These are phyloP conservation scores for Eupithecia subfuscata DNA, from an alignment of 2,888 invertebrate species.

Conservation along the genomic window DNA sequence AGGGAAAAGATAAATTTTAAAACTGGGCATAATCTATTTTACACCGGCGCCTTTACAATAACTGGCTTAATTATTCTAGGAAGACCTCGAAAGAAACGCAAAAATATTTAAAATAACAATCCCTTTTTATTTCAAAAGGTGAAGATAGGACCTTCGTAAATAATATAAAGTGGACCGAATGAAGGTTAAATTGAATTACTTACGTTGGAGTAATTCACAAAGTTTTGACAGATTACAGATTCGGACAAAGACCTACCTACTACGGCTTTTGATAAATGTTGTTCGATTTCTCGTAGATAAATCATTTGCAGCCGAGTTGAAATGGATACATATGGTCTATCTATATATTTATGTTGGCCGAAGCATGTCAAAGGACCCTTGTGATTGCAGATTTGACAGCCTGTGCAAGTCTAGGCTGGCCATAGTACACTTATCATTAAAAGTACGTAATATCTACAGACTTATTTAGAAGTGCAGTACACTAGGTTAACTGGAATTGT, in stretches of 20 bases:
- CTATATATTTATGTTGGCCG: neutral
- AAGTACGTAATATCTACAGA: neutral
- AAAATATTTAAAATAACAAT: slow-evolving; percentile 32
- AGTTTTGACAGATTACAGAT: neutral
- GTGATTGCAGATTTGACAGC: neutral
- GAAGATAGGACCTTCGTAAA: slow-evolving; percentile 2
- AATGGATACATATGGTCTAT: neutral
- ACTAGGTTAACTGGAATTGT: slow-evolving; percentile 3
- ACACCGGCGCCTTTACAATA: slow-evolving; percentile 39
- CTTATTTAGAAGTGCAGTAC: neutral
- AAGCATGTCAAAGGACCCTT: neutral
- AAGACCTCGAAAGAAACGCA: slow-evolving; percentile 27
- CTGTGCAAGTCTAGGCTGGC: neutral
- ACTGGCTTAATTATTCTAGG: slow-evolving; percentile 40
- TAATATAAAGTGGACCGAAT: neutral
- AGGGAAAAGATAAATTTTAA: slow-evolving; percentile 44
- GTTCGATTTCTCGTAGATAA: neutral
- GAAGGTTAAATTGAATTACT: neutral
- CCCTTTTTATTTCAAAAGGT: slow-evolving; percentile 26
- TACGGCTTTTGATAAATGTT: neutral
- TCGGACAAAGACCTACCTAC: neutral
- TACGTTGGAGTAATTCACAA: neutral
- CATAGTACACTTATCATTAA: neutral
- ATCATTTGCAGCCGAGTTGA: neutral
- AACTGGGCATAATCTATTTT: slow-evolving; percentile 45